Percentiles rank a stretch among this genome's conserved stretches.
phyloP scores from a whole-genome alignment of 1,140 invertebrate genomes.

The Lordiphosa clarofinis region DNA sequence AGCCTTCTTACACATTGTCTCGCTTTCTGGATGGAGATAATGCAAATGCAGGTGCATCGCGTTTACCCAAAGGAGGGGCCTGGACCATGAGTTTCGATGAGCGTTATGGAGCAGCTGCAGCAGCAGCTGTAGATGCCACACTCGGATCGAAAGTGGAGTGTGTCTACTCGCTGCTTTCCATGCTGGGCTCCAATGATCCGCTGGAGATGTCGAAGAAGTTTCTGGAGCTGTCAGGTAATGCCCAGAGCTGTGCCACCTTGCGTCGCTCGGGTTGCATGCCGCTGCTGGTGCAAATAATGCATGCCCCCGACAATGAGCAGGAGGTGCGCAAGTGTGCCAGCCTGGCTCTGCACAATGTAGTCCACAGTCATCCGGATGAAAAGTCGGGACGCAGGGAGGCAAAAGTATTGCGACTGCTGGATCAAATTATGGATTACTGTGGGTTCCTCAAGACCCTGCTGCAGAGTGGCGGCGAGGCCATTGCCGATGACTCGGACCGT shows the following conservation, averaged over 20 bases:
- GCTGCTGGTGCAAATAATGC: conserved; percentile 94
- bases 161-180: conserved; percentile 93
- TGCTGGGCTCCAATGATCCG: conserved; percentile 91
- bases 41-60: conserved; percentile 15
- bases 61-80: conserved; percentile 62
- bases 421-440: conserved; percentile 90
- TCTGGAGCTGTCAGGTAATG: conserved; percentile 93
- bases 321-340: conserved; percentile 88
- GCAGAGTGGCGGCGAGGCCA: conserved; percentile 81
- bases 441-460: conserved; percentile 83
- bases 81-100: conserved; percentile 71
- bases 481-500: conserved; percentile 86
- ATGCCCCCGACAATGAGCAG: conserved; percentile 86
- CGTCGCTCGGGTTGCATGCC: conserved; percentile 95
- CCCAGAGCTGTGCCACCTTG: conserved; percentile 95
- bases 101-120: conserved; percentile 27
- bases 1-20: conserved; percentile 71
- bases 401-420: conserved; percentile 90
- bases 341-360: conserved; percentile 94
- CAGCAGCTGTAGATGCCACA: conserved; percentile 46
- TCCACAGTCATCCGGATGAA: conserved; percentile 95
- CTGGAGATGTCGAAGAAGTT: conserved; percentile 93
- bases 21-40: conserved; percentile 62
- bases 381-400: conserved; percentile 92
- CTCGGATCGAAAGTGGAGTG: conserved; percentile 89